A percentile compares a stretch with the other conserved stretches of the same genome.
phyloP scores from a whole-genome alignment of 1,140 invertebrate species.

The Mercenaria mercenaria region DNA sequence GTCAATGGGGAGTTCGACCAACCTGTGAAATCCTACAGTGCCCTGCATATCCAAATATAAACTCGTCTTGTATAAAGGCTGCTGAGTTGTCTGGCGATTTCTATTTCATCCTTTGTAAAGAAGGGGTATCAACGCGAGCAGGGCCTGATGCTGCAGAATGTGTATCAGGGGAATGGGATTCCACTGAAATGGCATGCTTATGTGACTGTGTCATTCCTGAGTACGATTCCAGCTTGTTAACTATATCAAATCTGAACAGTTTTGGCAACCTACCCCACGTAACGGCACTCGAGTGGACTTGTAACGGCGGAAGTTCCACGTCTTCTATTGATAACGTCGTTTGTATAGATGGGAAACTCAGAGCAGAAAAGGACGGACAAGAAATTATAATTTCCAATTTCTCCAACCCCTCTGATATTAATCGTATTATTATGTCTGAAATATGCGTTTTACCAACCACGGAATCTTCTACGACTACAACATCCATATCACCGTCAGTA shows the following conservation, averaged over 20 bases:
- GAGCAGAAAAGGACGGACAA: not conserved
- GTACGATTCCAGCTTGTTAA: not conserved
- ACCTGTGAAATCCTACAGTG: not conserved
- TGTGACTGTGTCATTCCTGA: not conserved
- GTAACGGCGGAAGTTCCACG: not conserved
- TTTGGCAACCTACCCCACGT: not conserved
- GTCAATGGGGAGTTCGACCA: not conserved
- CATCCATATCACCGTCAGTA: no score
- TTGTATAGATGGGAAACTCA: not conserved
- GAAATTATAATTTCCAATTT: not conserved
- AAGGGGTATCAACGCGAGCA: not conserved
- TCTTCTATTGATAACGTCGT: not conserved
- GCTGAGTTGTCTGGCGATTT: not conserved
- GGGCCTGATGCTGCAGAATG: not conserved
- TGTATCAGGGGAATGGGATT: not conserved
- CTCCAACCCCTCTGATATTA: not conserved
- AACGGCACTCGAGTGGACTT: not conserved
- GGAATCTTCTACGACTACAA: not conserved
- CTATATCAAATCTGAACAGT: not conserved
- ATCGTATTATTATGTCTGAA: not conserved
- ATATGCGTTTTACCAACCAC: not conserved
- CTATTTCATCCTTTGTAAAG: not conserved
- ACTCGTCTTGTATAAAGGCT: not conserved
- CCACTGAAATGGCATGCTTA: not conserved
- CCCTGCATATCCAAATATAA: not conserved